Evolutionary conservation across 2,888 invertebrate genomes (phyloP), one percentile per base, ranked within the genome.

Genomic region (Eudasyphora cyanicolor): DNA sequence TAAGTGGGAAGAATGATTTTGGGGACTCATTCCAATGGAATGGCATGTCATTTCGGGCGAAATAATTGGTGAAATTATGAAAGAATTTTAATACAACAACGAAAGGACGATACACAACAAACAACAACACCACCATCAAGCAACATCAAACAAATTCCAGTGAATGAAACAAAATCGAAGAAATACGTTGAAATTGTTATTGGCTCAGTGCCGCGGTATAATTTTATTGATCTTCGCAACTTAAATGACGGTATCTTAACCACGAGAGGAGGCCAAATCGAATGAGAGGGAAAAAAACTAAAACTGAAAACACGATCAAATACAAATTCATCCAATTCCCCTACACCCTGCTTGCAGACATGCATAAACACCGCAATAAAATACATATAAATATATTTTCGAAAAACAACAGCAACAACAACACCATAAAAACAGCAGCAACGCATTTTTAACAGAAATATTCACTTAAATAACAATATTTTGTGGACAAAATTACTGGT

Each of bases 141-240:
- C n/a, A 14, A 49, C 1, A 57, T 4, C 14, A 24, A 57, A 57
- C 12, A 57, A 57, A 57, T 57, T 57, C 57, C 27, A 4, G 57
- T 24, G 57, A 57, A 57, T 27, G 24, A 27, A 57, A 21, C 6
- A 7, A 21, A 54, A 54, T 8, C 12, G 24, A 49, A 49, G 17
- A 51, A 57, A 57, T 27, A 27, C n/a, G 45, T 57, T 57, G 27
- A 14, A 57, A 14, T 57, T 71, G 14, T n/a, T 60, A 49, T 35
- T 32, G 5, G 5, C 21, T 62, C 27, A 35, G 62, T 49, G 62
- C n/a, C 71, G 85, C 85, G 85, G 85, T 85, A 75, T 70, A 76
- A 80, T 82, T 64, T 82, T 79, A 82, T 85, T 85, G 85, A 85
- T 85, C 85, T 85, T 80, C 32, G 82, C 74, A 79, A 76, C 73